Percentiles rank a stretch among this genome's conserved stretches.
Conservation (phyloP, 2,113 vertebrate species). For the Saimiri boliviensis region DNA sequence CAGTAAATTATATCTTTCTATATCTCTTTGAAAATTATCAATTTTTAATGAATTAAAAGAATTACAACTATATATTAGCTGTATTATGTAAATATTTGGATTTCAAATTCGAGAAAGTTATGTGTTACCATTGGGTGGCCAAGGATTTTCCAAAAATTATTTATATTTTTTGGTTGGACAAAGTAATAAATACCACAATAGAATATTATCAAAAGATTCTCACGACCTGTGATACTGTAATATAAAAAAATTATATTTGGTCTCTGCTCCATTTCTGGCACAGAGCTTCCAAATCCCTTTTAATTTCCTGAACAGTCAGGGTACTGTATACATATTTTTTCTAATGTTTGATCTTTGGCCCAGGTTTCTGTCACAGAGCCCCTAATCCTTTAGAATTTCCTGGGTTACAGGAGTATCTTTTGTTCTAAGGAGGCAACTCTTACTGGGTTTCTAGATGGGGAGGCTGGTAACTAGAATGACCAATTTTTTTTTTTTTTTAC, state of each 20-base stretch:
- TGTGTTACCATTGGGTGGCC: neutral
- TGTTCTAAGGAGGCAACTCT: neutral
- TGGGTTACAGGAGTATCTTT: neutral
- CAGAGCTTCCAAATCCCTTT: neutral
- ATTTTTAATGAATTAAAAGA: neutral
- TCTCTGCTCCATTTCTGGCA: neutral
- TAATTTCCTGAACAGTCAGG: neutral
- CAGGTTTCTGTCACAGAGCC: neutral
- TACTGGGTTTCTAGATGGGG: neutral
- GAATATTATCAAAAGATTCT: neutral
- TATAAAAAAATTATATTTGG: neutral
- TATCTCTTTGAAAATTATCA: neutral
- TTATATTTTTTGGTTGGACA: neutral
- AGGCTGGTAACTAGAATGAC: rapidly evolving
- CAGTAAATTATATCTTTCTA: neutral
- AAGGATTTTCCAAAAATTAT: neutral
- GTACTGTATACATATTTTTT: neutral
- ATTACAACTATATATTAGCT: neutral
- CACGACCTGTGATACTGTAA: neutral
- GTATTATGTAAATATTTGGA: neutral
- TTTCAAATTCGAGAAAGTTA: neutral
- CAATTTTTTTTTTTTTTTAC: neutral
- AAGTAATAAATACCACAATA: neutral
- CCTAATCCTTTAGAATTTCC: neutral
- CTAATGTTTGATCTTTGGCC: neutral